Conservation (phyloP, 2,888 invertebrate species). For the Conchocele bisecta region DNA sequence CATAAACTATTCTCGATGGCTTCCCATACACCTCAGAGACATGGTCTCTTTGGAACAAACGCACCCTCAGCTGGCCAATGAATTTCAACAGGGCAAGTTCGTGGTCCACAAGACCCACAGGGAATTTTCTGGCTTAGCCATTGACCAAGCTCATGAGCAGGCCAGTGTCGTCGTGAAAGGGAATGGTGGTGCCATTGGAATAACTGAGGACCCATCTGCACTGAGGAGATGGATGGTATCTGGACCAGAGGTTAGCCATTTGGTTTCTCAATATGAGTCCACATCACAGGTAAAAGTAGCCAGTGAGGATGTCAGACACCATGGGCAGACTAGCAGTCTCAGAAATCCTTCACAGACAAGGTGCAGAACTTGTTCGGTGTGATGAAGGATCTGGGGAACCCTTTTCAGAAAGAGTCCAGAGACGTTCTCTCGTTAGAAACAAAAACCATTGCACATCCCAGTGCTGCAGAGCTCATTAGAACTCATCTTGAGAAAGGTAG, state of each 20-base stretch:
- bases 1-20: constrained; percentile 60
- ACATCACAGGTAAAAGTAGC: constrained; percentile 8
- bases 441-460: constrained; percentile 37
- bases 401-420: not conserved
- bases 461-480: constrained; percentile 26
- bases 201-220: constrained; percentile 58
- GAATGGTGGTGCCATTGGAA: constrained; percentile 62
- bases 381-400: constrained; percentile 12
- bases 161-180: constrained; percentile 63
- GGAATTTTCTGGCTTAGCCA: constrained; percentile 56
- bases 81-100: constrained; percentile 59
- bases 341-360: constrained; percentile 8
- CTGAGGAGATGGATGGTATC: constrained; percentile 66
- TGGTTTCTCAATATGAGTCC: constrained; percentile 36
- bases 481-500: constrained; percentile 35
- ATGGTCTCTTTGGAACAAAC: constrained; percentile 52
- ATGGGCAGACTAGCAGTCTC: constrained; percentile 12
- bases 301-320: constrained; percentile 1
- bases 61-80: constrained; percentile 48
- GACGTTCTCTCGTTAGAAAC: constrained; percentile 42
- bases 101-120: constrained; percentile 53
- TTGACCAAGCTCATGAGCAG: constrained; percentile 67
- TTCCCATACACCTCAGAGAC: constrained; percentile 61
- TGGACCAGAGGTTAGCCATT: constrained; percentile 46
- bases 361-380: not conserved